A percentile compares a stretch with the other conserved stretches of the same genome.
These are phyloP conservation scores for Ciconia nigra DNA, from an alignment of 2,797 vertebrate species.

Conservation along the genomic window DNA sequence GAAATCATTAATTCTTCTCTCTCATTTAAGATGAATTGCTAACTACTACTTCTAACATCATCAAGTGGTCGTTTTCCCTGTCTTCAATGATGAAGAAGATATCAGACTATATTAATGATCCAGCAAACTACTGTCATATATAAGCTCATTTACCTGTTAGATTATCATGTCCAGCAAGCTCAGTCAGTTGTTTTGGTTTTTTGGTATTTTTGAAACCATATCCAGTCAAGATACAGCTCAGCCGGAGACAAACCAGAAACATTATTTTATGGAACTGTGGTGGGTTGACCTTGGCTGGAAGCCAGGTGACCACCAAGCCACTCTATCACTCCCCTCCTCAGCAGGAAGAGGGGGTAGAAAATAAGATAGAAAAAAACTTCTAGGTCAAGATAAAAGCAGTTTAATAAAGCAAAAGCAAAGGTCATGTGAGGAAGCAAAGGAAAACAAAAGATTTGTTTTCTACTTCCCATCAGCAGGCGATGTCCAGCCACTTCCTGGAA, in stretches of 20 bases:
- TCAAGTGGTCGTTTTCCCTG: neutral
- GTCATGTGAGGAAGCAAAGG: rapidly evolving
- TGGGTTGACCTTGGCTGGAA: too few species aligned
- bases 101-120: neutral
- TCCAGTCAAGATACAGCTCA: neutral
- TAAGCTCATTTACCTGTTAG: rapidly evolving
- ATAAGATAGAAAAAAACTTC: neutral
- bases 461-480: neutral
- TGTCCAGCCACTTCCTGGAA: neutral
- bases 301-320: too few species aligned
- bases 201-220: neutral
- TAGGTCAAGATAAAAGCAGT: neutral
- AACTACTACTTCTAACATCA: neutral
- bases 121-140: neutral
- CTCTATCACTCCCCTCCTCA: neutral
- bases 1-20: neutral
- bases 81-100: neutral
- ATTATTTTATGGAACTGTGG: neutral
- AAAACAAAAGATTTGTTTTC: neutral
- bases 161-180: neutral
- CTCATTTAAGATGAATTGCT: neutral
- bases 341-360: too few species aligned
- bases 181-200: neutral
- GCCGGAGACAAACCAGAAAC: rapidly evolving
- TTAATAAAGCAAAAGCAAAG: neutral